Evolutionary conservation across 2,888 invertebrate species (phyloP).

Genomic region (Brachynemurus nebulosus): DNA sequence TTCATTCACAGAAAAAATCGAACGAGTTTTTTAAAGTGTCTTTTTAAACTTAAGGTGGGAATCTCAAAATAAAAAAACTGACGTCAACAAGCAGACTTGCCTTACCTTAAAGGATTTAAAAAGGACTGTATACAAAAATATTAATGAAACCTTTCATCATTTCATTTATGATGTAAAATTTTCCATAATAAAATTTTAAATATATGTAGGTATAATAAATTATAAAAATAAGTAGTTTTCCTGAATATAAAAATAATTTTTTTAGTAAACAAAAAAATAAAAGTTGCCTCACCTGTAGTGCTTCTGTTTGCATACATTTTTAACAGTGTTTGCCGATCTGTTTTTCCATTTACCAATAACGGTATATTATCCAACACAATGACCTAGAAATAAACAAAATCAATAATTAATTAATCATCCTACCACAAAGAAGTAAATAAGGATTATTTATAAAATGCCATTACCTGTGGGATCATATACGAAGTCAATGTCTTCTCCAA

Average conservation of each 20-base stretch:
- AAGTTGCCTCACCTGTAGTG: constrained; percentile 42
- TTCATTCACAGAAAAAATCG: too few species aligned
- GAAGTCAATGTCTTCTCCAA: constrained; percentile 50
- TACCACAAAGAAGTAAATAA: background rate
- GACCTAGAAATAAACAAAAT: constrained; percentile 31
- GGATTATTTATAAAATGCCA: background rate
- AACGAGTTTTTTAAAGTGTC: too few species aligned
- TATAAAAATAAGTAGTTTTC: background rate
- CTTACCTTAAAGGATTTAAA: too few species aligned
- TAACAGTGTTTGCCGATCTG: constrained; percentile 64
- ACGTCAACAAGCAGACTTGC: too few species aligned
- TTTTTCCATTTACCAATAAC: constrained; percentile 73
- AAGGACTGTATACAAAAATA: too few species aligned
- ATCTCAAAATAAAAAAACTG: too few species aligned
- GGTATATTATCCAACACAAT: constrained; percentile 62
- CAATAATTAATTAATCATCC: background rate
- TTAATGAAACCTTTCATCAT: too few species aligned
- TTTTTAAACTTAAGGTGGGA: too few species aligned
- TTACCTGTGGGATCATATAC: constrained; percentile 70
- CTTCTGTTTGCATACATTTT: constrained; percentile 59
- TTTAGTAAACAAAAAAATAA: too few species aligned
- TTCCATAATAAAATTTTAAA: background rate
- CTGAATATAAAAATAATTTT: too few species aligned
- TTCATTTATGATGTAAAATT: background rate
- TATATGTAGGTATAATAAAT: too few species aligned